These are phyloP conservation scores for Molossus molossus DNA, from an alignment of 2,797 vertebrate genomes.

Conservation along the genomic window DNA sequence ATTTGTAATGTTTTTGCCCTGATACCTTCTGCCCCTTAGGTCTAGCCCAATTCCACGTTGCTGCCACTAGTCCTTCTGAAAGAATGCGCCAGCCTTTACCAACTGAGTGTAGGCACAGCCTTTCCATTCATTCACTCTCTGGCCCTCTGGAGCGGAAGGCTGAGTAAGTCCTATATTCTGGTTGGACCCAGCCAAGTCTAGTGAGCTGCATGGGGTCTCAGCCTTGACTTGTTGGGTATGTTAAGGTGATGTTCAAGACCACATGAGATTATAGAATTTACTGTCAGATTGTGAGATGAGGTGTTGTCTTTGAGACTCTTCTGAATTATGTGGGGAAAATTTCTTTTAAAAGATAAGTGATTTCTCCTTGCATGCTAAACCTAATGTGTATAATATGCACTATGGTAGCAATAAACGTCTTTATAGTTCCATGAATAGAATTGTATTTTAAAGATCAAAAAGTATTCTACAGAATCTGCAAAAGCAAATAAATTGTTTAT, in stretches of 20 bases:
- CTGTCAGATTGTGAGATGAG: not conserved
- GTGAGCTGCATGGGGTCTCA: not conserved
- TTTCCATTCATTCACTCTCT: slow-evolving; percentile 65
- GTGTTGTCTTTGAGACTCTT: slow-evolving; percentile 48
- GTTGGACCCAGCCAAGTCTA: not conserved
- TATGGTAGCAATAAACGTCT: not conserved
- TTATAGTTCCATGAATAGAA: not conserved
- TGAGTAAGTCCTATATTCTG: slow-evolving; percentile 77
- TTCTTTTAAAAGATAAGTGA: not conserved
- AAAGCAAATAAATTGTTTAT: slow-evolving; percentile 53
- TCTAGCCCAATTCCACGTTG: slow-evolving; percentile 59
- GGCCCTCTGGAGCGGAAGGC: slow-evolving; percentile 69
- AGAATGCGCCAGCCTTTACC: slow-evolving; percentile 69
- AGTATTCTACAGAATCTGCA: not conserved
- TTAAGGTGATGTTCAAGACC: slow-evolving; percentile 8
- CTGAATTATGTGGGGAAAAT: not conserved
- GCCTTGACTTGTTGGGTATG: not conserved
- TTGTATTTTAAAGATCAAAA: not conserved
- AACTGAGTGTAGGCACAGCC: slow-evolving; percentile 71
- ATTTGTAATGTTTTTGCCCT: not conserved
- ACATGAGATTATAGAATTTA: not conserved
- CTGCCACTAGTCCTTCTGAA: slow-evolving; percentile 80
- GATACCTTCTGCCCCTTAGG: slow-evolving; percentile 82
- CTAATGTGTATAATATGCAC: not conserved
- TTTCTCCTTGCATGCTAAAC: slow-evolving; percentile 31